These are phyloP conservation scores for Benitochromis conjunctus DNA, from an alignment of 2,113 vertebrate species.

Conservation along the genomic window DNA sequence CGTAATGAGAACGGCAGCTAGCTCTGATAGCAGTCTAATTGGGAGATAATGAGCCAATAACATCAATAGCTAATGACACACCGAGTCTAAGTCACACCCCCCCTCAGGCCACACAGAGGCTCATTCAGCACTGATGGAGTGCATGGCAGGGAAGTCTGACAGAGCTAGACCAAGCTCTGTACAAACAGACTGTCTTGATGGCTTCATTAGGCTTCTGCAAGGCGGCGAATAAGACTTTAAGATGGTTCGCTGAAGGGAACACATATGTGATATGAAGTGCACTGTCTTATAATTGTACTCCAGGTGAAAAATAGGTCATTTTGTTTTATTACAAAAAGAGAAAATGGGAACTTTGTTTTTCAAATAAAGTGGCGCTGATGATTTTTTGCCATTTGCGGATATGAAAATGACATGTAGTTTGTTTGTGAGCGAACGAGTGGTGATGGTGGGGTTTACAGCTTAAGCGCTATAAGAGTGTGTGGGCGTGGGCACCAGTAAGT, in stretches of 20 bases:
- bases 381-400: background rate
- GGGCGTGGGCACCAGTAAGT: constrained; percentile 57
- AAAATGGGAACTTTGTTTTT: background rate
- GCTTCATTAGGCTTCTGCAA: constrained; percentile 68
- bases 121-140: constrained; percentile 66
- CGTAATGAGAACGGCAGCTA: constrained; percentile 70
- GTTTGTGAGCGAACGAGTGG: constrained; percentile 10
- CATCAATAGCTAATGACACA: constrained; percentile 74
- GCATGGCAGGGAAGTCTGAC: constrained; percentile 53
- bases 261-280: constrained; percentile 7
- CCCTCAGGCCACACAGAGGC: constrained; percentile 66
- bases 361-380: background rate
- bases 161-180: constrained; percentile 44
- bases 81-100: constrained; percentile 64
- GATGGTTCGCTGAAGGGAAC: constrained; percentile 37
- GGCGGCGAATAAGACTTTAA: constrained; percentile 37
- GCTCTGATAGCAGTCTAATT: constrained; percentile 73
- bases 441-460: constrained; percentile 24
- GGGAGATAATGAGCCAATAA: constrained; percentile 76
- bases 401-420: constrained; percentile 10
- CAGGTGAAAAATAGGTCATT: background rate
- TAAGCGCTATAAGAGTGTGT: constrained; percentile 56
- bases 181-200: constrained; percentile 63
- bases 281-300: background rate
- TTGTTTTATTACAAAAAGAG: background rate